phyloP scores from a whole-genome alignment of 2,888 invertebrate species.

The Coenonympha glycerion region DNA sequence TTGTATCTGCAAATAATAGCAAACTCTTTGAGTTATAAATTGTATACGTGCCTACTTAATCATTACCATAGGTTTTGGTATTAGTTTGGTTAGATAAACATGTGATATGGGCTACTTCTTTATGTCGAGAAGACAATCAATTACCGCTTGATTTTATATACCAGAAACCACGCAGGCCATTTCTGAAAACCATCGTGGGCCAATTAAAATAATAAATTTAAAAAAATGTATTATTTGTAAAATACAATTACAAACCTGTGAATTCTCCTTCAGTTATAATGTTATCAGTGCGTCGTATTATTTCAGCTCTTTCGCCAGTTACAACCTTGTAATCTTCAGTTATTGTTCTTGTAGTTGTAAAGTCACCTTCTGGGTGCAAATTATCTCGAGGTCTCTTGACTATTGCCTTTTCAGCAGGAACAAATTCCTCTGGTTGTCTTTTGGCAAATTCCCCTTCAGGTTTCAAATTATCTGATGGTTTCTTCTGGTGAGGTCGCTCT shows the following conservation, averaged over 20 bases:
- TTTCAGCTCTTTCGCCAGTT: slow-evolving; percentile 79
- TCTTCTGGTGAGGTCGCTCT: slow-evolving; percentile 52
- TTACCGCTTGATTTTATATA: too few species aligned
- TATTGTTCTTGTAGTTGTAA: slow-evolving; percentile 69
- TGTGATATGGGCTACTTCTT: too few species aligned
- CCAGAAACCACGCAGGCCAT: too few species aligned
- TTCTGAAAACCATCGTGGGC: too few species aligned
- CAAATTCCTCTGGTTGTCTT: slow-evolving; percentile 52
- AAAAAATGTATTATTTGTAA: background rate
- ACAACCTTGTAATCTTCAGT: slow-evolving; percentile 77
- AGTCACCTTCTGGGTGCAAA: slow-evolving; percentile 66
- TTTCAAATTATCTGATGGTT: slow-evolving; percentile 57
- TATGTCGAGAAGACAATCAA: too few species aligned
- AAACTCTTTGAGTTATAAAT: too few species aligned
- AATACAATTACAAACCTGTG: slow-evolving; percentile 69
- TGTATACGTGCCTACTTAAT: too few species aligned
- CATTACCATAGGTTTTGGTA: too few species aligned
- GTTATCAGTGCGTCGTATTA: slow-evolving; percentile 79
- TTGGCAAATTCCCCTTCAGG: slow-evolving; percentile 40
- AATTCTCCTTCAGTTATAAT: slow-evolving; percentile 80
- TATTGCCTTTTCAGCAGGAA: slow-evolving; percentile 52
- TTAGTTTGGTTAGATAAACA: too few species aligned
- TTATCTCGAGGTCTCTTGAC: slow-evolving; percentile 71
- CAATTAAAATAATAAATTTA: too few species aligned
- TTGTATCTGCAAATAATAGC: slow-evolving; percentile 74